A percentile compares a stretch with the other conserved stretches of the same genome.
These are phyloP conservation scores for Arbacia lixula DNA, from an alignment of 53 echinoderm and acorn worm genomes.

Conservation along the genomic window DNA sequence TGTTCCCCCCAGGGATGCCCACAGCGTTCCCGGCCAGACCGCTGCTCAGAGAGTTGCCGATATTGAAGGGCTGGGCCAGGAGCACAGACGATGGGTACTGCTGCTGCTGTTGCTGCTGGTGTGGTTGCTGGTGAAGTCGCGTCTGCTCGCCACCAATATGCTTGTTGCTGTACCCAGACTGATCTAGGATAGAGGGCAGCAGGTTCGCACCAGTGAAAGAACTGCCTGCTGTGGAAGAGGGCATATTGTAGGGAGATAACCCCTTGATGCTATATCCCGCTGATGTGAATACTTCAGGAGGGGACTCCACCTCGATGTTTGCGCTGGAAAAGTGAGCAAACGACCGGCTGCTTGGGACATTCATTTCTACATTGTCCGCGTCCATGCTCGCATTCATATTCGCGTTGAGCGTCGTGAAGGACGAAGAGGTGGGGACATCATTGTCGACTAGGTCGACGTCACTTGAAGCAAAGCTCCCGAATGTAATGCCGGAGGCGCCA, in stretches of 20 bases:
- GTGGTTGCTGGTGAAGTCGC: conserved; percentile 13
- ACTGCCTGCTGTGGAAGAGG: not conserved
- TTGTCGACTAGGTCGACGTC: conserved; percentile 47
- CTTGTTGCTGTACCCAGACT: conserved; percentile 12
- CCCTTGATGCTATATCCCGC: conserved; percentile 32
- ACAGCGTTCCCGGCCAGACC: conserved; percentile 38
- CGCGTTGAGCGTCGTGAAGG: conserved; percentile 20
- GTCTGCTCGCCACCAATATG: conserved; percentile 47
- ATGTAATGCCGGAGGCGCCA: conserved; percentile 66
- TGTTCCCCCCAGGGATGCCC: conserved; percentile 13
- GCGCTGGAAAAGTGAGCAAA: conserved; percentile 54
- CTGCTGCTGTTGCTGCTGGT: conserved; percentile 40
- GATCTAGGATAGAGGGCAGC: not conserved
- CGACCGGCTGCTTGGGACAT: conserved; percentile 42
- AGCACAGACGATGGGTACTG: conserved; percentile 23
- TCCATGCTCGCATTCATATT: conserved; percentile 41
- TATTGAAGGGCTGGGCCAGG: conserved; percentile 38
- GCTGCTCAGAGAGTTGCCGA: conserved; percentile 33
- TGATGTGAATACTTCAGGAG: conserved; percentile 27
- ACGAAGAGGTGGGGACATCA: conserved; percentile 39
- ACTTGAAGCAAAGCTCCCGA: conserved; percentile 67
- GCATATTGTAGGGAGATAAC: conserved; percentile 19
- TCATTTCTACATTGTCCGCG: conserved; percentile 31
- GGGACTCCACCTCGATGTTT: conserved; percentile 30
- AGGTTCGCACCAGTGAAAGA: conserved; percentile 21